A percentile compares a stretch with the other conserved stretches of the same genome.
Evolutionary conservation across 1,140 invertebrate species (phyloP).

Genomic region (Magallana ariakensis): DNA sequence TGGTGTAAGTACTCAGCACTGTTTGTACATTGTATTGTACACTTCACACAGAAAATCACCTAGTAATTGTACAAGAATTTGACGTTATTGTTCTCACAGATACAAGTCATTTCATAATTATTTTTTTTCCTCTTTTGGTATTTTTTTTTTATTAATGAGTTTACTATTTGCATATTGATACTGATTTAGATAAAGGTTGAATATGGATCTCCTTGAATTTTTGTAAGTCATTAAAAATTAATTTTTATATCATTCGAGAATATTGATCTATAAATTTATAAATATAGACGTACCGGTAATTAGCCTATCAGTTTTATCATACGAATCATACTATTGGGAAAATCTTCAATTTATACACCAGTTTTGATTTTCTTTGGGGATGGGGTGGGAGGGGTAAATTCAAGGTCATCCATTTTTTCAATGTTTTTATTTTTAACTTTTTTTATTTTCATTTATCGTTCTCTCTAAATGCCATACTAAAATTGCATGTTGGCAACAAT

Average conservation of each 20-base stretch:
- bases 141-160: background rate
- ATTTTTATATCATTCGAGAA: no score
- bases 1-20: background rate
- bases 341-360: no score
- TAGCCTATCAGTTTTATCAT: no score
- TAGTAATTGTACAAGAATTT: background rate
- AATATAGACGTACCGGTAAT: no score
- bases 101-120: background rate
- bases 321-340: no score
- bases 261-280: no score
- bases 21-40: background rate
- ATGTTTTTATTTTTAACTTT: background rate
- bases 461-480: slow-evolving; percentile 22
- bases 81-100: slow-evolving; percentile 25
- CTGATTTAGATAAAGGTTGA: background rate
- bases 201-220: background rate
- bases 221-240: background rate
- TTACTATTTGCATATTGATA: slow-evolving; percentile 16
- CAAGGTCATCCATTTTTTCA: background rate
- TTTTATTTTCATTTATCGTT: background rate
- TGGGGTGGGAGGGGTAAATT: background rate
- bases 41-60: background rate
- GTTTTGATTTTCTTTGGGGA: no score
- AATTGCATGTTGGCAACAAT: slow-evolving; percentile 32
- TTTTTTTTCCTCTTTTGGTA: background rate